A percentile compares a stretch with the other conserved stretches of the same genome.
phyloP scores from a whole-genome alignment of 1,140 invertebrate genomes.

The Archivesica marissinica region DNA sequence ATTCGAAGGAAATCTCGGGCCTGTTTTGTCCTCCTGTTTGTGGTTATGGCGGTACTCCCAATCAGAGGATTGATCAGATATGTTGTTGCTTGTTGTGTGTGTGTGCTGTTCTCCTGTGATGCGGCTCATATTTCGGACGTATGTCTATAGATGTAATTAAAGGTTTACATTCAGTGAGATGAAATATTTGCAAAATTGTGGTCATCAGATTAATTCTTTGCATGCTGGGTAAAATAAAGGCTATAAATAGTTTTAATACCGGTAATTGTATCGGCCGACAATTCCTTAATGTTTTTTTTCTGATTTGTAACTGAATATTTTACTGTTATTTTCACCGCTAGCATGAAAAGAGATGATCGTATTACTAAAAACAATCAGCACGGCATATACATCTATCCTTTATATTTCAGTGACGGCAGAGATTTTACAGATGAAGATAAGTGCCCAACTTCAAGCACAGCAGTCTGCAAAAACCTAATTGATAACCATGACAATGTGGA shows the following conservation, averaged over 20 bases:
- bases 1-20: no score
- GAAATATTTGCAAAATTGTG: neutral
- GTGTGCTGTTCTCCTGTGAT: neutral
- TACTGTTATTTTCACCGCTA: no score
- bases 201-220: no score
- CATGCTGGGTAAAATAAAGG: no score
- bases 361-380: no score
- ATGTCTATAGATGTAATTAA: neutral
- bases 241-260: no score
- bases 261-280: no score
- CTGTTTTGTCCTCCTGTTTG: neutral
- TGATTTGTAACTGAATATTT: no score
- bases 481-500: no score
- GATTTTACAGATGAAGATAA: conserved; percentile 84
- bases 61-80: neutral
- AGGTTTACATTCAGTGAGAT: neutral
- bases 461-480: conserved; percentile 84
- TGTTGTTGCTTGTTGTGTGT: neutral
- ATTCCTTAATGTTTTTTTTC: no score
- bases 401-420: conserved; percentile 84
- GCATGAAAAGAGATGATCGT: neutral
- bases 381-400: no score
- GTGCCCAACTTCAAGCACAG: conserved; percentile 81
- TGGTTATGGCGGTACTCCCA: neutral
- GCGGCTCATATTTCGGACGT: neutral